Evolutionary conservation across 1,140 invertebrate species (phyloP), one percentile per base, ranked within the genome.

Genomic region (Aphelenchoides besseyi): DNA sequence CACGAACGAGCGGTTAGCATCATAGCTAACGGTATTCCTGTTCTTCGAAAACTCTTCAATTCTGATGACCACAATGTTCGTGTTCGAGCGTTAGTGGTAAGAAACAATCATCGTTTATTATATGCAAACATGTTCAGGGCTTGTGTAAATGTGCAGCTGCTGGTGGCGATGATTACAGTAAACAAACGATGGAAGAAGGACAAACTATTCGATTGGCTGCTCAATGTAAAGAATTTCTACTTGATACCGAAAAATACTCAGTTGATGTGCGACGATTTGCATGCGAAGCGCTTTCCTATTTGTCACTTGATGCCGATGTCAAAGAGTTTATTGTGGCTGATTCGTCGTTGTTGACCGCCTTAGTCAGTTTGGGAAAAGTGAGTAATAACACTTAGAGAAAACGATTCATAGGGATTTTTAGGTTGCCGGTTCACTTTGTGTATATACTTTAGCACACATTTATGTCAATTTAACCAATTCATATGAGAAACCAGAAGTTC

Each of bases 391-490:
- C n/a, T n/a, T n/a, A n/a, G n/a, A n/a, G n/a, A 52, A 53, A 69
- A 55, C 28, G 30, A 66, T 9, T 78, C 2, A 29, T 30, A 23
- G 23, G 61, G n/a, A n/a, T n/a, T 69, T 77, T 61, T 35, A 81
- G 61, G 70, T 30, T 64, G 79, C 80, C 30, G 82, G 83, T 16
- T 68, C 83, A 5, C 64, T 83, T 2, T 84, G 87, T 85, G 83
- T 85, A 18, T 83, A 69, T 62, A 82, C 83, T 1, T 63, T 83
- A 36, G 79, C 83, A 1, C 37, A 74, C 3, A 84, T 95, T 12
- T 89, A 98, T 71, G 95, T 98, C 0, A 99, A 99, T 86, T 86
- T 98, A 2, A 93, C 92, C 77, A 99, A 99, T 87, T 93, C 94
- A 2, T 98, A 98, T 82, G 96, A 99, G 69, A 97, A 97, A 85